Percentiles rank a stretch among this genome's conserved stretches.
These are phyloP conservation scores for Tenualosa ilisha DNA, from an alignment of 2,797 vertebrate genomes.

Conservation along the genomic window DNA sequence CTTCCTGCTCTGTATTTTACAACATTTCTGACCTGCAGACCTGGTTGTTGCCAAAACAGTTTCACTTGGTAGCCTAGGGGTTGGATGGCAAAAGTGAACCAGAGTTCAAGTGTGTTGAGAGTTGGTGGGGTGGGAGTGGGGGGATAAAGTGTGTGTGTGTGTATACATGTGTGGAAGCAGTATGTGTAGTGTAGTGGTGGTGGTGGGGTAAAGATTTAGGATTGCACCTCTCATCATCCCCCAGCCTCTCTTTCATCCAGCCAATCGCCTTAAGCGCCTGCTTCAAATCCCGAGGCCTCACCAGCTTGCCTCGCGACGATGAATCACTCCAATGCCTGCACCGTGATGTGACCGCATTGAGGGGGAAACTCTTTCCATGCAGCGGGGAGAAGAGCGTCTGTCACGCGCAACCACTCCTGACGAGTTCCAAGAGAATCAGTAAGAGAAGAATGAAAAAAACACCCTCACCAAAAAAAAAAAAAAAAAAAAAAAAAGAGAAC, in stretches of 20 bases:
- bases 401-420: constrained; percentile 50
- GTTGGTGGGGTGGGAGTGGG: background rate
- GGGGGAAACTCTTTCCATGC: constrained; percentile 63
- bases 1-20: constrained; percentile 2
- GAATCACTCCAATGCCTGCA: constrained; percentile 65
- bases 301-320: constrained; percentile 61
- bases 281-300: constrained; percentile 49
- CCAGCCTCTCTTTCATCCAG: constrained; percentile 29
- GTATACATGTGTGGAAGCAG: background rate
- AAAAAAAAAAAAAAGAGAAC: background rate
- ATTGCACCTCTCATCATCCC: background rate
- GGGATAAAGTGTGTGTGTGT: background rate
- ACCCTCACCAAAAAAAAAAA: background rate
- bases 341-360: constrained; percentile 64
- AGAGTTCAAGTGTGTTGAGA: background rate
- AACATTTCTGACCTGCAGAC: constrained; percentile 16
- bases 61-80: constrained; percentile 18
- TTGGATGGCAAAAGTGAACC: constrained; percentile 19
- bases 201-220: no score
- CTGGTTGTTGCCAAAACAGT: constrained; percentile 14
- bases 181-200: background rate
- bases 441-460: background rate
- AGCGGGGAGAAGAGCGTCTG: constrained; percentile 51
- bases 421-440: constrained; percentile 49
- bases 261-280: constrained; percentile 44